Percentiles rank a stretch among this genome's conserved stretches.
phyloP scores from a whole-genome alignment of 1,140 invertebrate species.

The Drosophila fuyamai region DNA sequence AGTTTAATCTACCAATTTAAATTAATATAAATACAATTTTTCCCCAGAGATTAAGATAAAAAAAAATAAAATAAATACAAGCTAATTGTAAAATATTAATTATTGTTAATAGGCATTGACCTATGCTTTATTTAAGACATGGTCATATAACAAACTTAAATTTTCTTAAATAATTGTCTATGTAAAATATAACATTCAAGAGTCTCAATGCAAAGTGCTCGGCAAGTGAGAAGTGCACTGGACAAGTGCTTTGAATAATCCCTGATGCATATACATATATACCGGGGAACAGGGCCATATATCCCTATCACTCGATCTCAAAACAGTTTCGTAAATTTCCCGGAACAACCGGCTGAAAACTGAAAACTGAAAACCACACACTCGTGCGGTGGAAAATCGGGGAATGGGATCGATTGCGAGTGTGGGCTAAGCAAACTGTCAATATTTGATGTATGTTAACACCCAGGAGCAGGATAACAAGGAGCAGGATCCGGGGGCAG shows the following conservation, averaged over 20 bases:
- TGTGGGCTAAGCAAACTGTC: slow-evolving; percentile 77
- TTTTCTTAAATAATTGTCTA: background rate
- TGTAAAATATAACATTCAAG: background rate
- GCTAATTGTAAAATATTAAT: no score
- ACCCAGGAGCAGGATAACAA: slow-evolving; percentile 48
- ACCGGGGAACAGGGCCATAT: background rate
- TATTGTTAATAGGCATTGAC: no score
- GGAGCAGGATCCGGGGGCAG: slow-evolving; percentile 2
- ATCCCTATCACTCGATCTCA: slow-evolving; percentile 11
- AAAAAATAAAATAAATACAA: no score
- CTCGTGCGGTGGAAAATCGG: slow-evolving; percentile 17
- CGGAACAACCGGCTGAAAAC: background rate
- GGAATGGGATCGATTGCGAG: slow-evolving; percentile 47
- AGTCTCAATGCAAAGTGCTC: slow-evolving; percentile 12
- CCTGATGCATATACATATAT: background rate
- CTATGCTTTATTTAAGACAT: no score
- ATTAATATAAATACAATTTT: no score
- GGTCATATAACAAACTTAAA: no score
- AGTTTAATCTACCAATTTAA: no score
- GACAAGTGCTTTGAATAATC: slow-evolving; percentile 6
- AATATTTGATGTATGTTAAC: slow-evolving; percentile 84
- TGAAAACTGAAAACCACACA: slow-evolving; percentile 5
- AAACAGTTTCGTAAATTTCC: slow-evolving; percentile 18
- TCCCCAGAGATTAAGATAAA: no score
- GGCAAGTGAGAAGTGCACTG: slow-evolving; percentile 5